Evolutionary conservation across 2,113 vertebrate species (phyloP), one percentile per base, ranked within the genome.

Genomic region (Polyodon spathula): DNA sequence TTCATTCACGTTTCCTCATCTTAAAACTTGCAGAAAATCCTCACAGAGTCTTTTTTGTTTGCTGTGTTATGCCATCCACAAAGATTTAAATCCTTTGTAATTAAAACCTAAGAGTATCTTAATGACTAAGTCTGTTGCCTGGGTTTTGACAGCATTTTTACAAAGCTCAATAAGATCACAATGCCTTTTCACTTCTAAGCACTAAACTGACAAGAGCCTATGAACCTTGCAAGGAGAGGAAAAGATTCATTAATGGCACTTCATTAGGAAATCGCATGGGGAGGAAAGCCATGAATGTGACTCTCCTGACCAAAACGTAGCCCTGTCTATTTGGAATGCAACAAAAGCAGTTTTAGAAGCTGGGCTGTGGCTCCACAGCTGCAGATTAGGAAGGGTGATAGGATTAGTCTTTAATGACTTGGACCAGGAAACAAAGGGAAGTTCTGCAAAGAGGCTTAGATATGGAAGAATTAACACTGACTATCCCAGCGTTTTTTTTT

Each of bases 371-470:
- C 88, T 85, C 27, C 72, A 81, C 77, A 81, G 81, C 79, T 57
- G 78, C 69, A 84, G 86, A 90, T 88, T 88, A 88, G 78, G 79
- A 81, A 83, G 86, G 87, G 84, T 86, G 87, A 90, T 87, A 84
- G 92, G 93, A 94, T 92, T 97, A 98, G 95, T 92, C 93, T 93
- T 95, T 97, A 97, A 97, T 97, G 94, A 97, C 95, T 95, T 97
- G 93, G 93, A 92, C 93, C 89, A 78, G 83, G 87, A 89, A 86
- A 90, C 88, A 89, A 90, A 90, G 78, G 82, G 84, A 86, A 86
- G 84, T 86, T 84, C 64, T 2, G 89, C 88, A 90, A 90, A 90
- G 86, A 86, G 85, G 88, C 85, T 90, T 89, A 90, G 88, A 88
- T 89, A 88, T 89, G 88, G 87, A 89, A 87, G 88, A 90, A 90